Conservation (phyloP, 2,888 invertebrate species). For the Scaptomyza tumidula region DNA sequence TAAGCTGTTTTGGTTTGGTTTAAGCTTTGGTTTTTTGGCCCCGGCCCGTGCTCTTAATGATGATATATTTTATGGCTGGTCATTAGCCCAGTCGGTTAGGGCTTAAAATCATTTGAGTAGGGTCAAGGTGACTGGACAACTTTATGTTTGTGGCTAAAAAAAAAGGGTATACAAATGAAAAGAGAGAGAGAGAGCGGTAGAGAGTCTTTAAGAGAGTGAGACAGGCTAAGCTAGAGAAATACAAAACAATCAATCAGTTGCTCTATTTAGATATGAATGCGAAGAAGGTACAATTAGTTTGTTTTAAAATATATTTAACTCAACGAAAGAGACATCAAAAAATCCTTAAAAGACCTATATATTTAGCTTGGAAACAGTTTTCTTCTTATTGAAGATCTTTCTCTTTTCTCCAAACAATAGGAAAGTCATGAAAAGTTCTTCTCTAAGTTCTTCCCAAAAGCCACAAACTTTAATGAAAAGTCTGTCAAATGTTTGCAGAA, state of each 20-base stretch:
- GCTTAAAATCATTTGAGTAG: constrained; percentile 51
- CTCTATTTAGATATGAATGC: background rate
- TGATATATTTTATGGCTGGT: constrained; percentile 66
- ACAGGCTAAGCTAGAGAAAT: constrained; percentile 27
- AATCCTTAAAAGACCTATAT: background rate
- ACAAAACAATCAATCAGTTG: constrained; percentile 51
- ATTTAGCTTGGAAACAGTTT: background rate
- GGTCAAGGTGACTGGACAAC: constrained; percentile 61
- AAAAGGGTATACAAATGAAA: background rate
- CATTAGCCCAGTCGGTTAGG: constrained; percentile 52
- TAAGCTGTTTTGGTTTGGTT: constrained; percentile 32
- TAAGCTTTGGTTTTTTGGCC: constrained; percentile 12
- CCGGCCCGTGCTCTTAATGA: constrained; percentile 54
- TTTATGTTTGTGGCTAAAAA: constrained; percentile 33
- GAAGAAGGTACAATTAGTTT: background rate
- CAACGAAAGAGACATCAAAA: background rate
- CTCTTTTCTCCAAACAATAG: too few species aligned
- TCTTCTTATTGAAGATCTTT: too few species aligned
- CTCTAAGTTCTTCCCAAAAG: too few species aligned
- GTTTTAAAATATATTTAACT: background rate
- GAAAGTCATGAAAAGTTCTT: too few species aligned
- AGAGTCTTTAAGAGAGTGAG: background rate
- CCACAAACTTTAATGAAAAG: too few species aligned
- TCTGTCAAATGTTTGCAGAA: background rate
- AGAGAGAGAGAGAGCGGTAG: background rate